These are phyloP conservation scores for Acanthosoma haemorrhoidale DNA, from an alignment of 2,888 invertebrate species.

Conservation along the genomic window DNA sequence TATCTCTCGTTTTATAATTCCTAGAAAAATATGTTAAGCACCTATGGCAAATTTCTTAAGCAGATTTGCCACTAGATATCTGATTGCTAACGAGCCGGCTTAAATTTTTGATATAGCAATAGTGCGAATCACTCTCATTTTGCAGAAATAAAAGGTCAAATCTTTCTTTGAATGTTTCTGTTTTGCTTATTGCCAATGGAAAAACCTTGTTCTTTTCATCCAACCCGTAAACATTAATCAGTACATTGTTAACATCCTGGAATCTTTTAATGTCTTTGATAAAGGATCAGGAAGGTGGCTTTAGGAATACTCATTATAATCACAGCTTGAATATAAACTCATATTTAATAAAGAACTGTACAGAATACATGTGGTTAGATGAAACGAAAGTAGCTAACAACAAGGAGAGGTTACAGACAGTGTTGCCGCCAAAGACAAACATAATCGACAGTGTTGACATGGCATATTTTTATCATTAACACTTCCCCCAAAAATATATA, in stretches of 20 bases:
- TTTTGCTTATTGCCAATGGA: not conserved
- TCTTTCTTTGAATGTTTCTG: not conserved
- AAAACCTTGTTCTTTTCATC: conserved; percentile 1
- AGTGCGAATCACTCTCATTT: not conserved
- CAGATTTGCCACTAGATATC: not conserved
- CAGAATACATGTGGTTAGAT: too few species aligned
- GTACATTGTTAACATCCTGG: not conserved
- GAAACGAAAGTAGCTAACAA: too few species aligned
- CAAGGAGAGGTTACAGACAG: too few species aligned
- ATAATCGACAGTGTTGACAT: too few species aligned
- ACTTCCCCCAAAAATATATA: too few species aligned
- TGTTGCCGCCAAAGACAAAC: too few species aligned
- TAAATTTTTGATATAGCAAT: not conserved
- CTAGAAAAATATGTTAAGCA: not conserved
- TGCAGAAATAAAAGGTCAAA: not conserved
- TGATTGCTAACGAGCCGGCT: not conserved
- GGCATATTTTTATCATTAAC: too few species aligned
- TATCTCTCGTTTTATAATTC: not conserved
- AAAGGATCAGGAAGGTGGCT: too few species aligned
- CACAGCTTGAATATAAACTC: too few species aligned
- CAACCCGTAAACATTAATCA: not conserved
- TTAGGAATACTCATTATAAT: too few species aligned
- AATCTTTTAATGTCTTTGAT: conserved; percentile 6
- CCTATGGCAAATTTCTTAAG: not conserved
- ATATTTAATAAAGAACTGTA: too few species aligned